Base-by-base conservation (phyloP, 1,140 invertebrate genomes). In the Caenorhabditis inopinata region DNA sequence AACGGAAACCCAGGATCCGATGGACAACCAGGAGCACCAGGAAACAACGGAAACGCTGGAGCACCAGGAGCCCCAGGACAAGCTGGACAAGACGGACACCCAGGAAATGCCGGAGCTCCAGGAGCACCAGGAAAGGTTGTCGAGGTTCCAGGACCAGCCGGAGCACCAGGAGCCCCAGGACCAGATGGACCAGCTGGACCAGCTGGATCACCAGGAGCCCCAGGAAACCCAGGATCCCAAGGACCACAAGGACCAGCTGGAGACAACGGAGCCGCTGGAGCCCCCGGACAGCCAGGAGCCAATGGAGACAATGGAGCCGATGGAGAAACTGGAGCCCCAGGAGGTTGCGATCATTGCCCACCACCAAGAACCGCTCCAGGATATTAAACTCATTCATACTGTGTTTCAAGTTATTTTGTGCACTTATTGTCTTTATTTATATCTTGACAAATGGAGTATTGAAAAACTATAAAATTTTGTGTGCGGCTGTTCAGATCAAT, bases 261-360 rank as follows among this genome's bases (percentile, higher is more conserved):
- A 81, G 74, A 81, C 51, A 62, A 62, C 32, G 80, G 80, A 76
- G 14, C 53, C 7, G 74, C 48, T 75, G 80, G 80, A 68, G 42
- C 42, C 38, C 75, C 74, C 23, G 80, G 80, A 77, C 51, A 81
- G 6, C 29, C 49, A 47, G 80, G 80, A 81, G 38, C 53, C 53
- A 35, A 62, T 27, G 80, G 80, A 78, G 38, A 62, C 29, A 78
- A 68, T 42, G 79, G 79, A 76, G 47, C 79, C 79, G 79, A 80
- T 73, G 79, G 79, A 75, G 79, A 80, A 48, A 76, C 21, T 18
- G 79, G 79, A 80, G 73, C 73, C 42, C 45, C 76, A 51, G 76
- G 76, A 68, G 58, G 58, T 48, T 80, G 79, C 73, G 79, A 80
- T 48, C 79, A 80, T 49, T 80, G 79, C 73, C 73, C 79, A 25